These are phyloP conservation scores for Carassius auratus DNA, from an alignment of 2,113 vertebrate species.

Conservation along the genomic window DNA sequence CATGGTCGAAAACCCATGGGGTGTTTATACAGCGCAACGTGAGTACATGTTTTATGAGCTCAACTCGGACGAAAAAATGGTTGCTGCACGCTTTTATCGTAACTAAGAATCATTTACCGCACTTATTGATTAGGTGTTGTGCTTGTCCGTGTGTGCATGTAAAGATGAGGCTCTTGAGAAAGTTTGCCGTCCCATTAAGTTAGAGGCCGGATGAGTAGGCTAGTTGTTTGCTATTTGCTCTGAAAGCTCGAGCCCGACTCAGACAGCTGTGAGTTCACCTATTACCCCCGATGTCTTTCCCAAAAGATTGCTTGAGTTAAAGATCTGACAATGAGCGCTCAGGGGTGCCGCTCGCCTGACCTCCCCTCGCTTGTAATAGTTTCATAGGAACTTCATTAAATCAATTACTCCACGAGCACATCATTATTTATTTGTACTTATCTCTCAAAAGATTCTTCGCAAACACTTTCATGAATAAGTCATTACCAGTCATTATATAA, in stretches of 20 bases:
- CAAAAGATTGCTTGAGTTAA: constrained; percentile 85
- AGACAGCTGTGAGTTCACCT: constrained; percentile 86
- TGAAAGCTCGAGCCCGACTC: constrained; percentile 72
- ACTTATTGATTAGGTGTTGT: constrained; percentile 12
- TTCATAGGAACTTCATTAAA: constrained; percentile 94
- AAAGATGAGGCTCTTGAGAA: constrained; percentile 24
- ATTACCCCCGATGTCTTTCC: constrained; percentile 89
- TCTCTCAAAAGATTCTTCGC: constrained; percentile 75
- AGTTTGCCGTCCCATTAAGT: constrained; percentile 54
- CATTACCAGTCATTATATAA: constrained; percentile 53
- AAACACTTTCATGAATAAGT: constrained; percentile 76
- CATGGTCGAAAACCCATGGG: constrained; percentile 50
- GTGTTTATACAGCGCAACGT: constrained; percentile 52
- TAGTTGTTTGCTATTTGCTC: constrained; percentile 54
- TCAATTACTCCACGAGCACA: constrained; percentile 89
- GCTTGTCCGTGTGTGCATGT: background rate
- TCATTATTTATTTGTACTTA: constrained; percentile 87
- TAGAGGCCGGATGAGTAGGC: constrained; percentile 54
- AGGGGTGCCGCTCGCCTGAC: constrained; percentile 84
- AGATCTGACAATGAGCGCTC: constrained; percentile 84
- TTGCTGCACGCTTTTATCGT: constrained; percentile 1
- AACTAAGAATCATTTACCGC: constrained; percentile 4
- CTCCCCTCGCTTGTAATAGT: constrained; percentile 87
- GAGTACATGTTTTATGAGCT: constrained; percentile 49
- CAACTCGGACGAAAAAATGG: constrained; percentile 43